Conservation (phyloP, 92 coral and sea anemone species). For the Epizoanthus scotinus region DNA sequence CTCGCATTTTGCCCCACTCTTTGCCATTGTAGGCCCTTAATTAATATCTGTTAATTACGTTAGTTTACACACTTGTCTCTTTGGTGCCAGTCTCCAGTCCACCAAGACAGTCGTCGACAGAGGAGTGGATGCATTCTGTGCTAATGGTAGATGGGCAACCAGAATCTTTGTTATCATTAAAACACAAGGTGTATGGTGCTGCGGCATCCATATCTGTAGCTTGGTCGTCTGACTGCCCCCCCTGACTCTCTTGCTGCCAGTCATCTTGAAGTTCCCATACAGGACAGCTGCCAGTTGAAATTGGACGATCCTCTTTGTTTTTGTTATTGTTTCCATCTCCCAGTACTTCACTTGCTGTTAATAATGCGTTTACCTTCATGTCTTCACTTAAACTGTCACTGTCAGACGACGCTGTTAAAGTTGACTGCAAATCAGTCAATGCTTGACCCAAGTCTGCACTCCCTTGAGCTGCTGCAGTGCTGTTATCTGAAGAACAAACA, state of each 20-base stretch:
- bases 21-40: too few relatives aligned
- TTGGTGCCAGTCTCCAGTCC: background rate
- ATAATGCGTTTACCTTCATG: slow-evolving; percentile 6
- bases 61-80: slow-evolving; percentile 19
- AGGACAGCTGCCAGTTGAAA: slow-evolving; percentile 3
- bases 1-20: too few relatives aligned
- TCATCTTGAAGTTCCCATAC: slow-evolving; percentile 26
- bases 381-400: slow-evolving; percentile 27
- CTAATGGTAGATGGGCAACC: slow-evolving; percentile 57
- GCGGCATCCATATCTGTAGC: background rate
- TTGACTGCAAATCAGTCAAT: slow-evolving; percentile 31
- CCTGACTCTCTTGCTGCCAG: slow-evolving; percentile 3
- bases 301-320: background rate
- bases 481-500: slow-evolving; percentile 17
- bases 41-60: too few relatives aligned
- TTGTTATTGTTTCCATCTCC: background rate
- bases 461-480: background rate
- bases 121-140: slow-evolving; percentile 42
- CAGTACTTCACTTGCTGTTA: background rate
- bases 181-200: slow-evolving; percentile 9
- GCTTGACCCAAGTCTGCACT: slow-evolving; percentile 19
- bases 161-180: slow-evolving; percentile 56
- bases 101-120: slow-evolving; percentile 2
- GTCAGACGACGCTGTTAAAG: slow-evolving; percentile 21
- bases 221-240: slow-evolving; percentile 5